phyloP scores from a whole-genome alignment of 1,140 invertebrate species.

The Cyrtorhinus lividipennis region DNA sequence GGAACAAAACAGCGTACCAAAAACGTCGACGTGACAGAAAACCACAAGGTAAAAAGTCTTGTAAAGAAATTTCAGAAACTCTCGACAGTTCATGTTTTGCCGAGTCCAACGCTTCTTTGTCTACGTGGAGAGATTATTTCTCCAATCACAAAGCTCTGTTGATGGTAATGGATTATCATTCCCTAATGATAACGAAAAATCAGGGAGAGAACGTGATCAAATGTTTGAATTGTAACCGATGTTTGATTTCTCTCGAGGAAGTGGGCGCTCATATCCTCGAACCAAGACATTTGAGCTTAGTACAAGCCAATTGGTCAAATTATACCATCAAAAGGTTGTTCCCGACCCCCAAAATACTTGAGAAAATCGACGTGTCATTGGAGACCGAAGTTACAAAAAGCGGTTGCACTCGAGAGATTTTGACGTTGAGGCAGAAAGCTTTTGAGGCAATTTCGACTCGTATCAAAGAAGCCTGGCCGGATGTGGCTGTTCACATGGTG shows the following conservation, averaged over 20 bases:
- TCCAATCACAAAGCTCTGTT: neutral
- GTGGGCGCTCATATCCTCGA: neutral
- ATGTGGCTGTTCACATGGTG: neutral
- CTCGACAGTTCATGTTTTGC: neutral
- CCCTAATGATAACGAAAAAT: neutral
- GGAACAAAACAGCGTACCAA: too few species aligned
- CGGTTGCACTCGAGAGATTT: neutral
- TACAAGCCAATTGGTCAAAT: neutral
- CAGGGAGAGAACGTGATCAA: neutral
- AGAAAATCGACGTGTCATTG: neutral
- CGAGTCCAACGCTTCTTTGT: neutral
- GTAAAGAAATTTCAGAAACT: too few species aligned
- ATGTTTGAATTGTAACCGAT: neutral
- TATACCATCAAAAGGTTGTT: neutral
- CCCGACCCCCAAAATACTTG: neutral
- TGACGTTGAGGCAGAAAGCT: neutral
- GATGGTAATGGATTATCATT: neutral
- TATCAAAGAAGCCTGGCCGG: neutral
- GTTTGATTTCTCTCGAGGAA: neutral
- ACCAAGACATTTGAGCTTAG: neutral
- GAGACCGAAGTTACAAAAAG: neutral
- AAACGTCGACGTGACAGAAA: too few species aligned
- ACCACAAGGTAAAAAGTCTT: too few species aligned
- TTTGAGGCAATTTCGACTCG: neutral
- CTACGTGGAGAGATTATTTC: neutral